Evolutionary conservation across 23 tunicate genomes (phyloP), one percentile per base, ranked within the genome.

Genomic region (Corella eumyota): DNA sequence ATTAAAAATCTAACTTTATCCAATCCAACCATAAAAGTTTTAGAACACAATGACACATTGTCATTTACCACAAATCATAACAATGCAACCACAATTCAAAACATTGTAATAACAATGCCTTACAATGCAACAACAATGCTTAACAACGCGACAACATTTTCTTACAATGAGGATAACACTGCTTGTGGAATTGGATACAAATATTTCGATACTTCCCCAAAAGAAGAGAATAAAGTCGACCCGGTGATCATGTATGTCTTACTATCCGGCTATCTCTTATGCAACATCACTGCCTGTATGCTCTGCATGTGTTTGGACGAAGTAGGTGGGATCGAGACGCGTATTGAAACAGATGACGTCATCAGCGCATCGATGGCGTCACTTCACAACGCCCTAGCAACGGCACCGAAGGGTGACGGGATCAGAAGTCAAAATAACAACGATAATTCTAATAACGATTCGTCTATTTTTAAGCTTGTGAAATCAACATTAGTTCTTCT

Each of bases 271-370:
- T 75, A 65, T 37, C 53, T 75, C 19, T 58, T 40, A 6, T 75
- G 34, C 65, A 75, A 75, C 50, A 24, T 75, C 4, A 25, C 65
- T 1, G 81, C 81, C 15, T 71, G 72, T 2, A 15, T 27, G 6
- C 66, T 75, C 9, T 75, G 81, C 44, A 34, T 75, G 3, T 75
- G 81, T 45, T 25, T 75, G 30, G 81, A 75, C 45, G 81, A 75
- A 32, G 49, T 75, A 15, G 65, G 38, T 33, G 81, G 81, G 17
- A 50, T 58, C 2, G 81, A 75, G 45, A 33, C 47, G 3, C 11
- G 24, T 20, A 38, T 36, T 3, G 26, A 24, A 5, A 46, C 46
- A 4, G 51, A 60, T 3, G 77, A 71, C 30, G 77, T 67, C 24
- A 59, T 60, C 20, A 46, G 67, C 34, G 59, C 46, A 6, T 71